phyloP scores from a whole-genome alignment of 2,113 vertebrate species.

The Stigmatopora nigra region DNA sequence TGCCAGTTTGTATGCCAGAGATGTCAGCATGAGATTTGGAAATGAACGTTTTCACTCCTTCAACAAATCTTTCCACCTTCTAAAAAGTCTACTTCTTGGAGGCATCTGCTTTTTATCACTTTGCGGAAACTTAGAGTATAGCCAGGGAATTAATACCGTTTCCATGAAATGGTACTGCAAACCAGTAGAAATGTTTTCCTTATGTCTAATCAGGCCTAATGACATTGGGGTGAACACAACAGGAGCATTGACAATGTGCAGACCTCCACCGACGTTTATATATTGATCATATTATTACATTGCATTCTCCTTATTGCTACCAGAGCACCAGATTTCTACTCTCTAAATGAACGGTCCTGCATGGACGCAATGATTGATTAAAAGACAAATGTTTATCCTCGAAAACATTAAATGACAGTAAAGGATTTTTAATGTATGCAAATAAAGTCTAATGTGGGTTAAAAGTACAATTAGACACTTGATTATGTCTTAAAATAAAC shows the following conservation, averaged over 20 bases:
- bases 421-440: background rate
- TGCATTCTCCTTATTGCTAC: no score
- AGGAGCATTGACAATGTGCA: background rate
- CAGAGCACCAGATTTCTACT: no score
- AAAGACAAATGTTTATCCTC: no score
- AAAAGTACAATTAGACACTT: background rate
- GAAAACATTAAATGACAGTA: background rate
- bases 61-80: background rate
- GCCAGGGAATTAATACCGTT: background rate
- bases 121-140: background rate
- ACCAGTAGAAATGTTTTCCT: conserved; percentile 9
- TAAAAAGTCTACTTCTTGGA: background rate
- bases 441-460: background rate
- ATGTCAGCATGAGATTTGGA: conserved; percentile 28
- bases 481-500: background rate
- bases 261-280: background rate
- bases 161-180: background rate
- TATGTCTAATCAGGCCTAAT: conserved; percentile 3
- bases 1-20: conserved; percentile 51
- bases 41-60: background rate
- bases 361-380: no score
- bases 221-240: background rate
- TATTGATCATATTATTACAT: background rate
- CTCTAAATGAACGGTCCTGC: no score
- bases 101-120: conserved; percentile 5